A percentile compares a stretch with the other conserved stretches of the same genome.
These are phyloP conservation scores for Babylonia areolata DNA, from an alignment of 1,140 invertebrate genomes.

Conservation along the genomic window DNA sequence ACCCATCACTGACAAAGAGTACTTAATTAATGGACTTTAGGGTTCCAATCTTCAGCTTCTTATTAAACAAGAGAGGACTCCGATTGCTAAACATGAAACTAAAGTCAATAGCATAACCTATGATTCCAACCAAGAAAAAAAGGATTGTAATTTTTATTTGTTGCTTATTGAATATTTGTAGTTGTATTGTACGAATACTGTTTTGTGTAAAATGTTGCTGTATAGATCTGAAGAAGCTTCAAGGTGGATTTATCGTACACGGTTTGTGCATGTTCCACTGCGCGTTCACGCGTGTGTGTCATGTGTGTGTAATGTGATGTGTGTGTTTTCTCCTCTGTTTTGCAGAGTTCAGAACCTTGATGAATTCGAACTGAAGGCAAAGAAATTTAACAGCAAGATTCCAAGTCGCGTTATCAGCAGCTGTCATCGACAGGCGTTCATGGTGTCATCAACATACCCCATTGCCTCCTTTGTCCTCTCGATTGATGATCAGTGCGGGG, in stretches of 20 bases:
- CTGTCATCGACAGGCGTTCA: conserved; percentile 3
- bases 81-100: no score
- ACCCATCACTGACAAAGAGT: no score
- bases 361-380: conserved; percentile 64
- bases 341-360: conserved; percentile 73
- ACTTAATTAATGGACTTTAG: no score
- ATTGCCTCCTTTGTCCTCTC: conserved; percentile 6
- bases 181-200: no score
- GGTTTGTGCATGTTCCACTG: background rate
- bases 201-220: no score
- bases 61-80: no score
- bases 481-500: background rate
- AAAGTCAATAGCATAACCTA: no score
- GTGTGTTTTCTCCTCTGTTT: conserved; percentile 53
- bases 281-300: background rate
- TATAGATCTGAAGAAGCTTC: background rate
- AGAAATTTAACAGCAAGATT: conserved; percentile 15
- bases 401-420: conserved; percentile 23
- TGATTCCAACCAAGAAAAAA: no score
- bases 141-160: no score
- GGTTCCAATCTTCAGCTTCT: no score
- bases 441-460: conserved; percentile 9
- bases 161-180: no score
- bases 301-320: background rate
- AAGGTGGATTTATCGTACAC: no score